Evolutionary conservation across 2,888 invertebrate genomes (phyloP).

Genomic region (Linnaemya vulpina): DNA sequence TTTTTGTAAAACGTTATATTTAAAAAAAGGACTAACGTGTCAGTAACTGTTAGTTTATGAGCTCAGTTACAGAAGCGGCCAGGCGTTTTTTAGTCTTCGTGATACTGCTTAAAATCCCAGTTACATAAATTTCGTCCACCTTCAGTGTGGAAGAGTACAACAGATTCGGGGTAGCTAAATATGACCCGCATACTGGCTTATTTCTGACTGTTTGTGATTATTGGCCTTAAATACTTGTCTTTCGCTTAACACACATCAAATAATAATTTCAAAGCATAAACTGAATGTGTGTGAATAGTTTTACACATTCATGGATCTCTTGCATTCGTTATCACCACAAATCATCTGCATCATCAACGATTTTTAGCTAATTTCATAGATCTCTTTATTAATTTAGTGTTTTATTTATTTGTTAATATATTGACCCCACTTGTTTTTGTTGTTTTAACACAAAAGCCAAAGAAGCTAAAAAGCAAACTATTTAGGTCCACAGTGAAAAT

Average conservation of each 20-base stretch:
- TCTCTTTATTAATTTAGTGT: slow-evolving; percentile 26
- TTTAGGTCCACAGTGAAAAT: slow-evolving; percentile 66
- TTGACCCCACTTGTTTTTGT: slow-evolving; percentile 51
- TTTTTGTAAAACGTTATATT: no score
- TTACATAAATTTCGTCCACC: background rate
- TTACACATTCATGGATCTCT: slow-evolving; percentile 37
- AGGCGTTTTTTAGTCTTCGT: no score
- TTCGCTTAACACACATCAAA: slow-evolving; percentile 50
- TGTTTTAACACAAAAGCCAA: background rate
- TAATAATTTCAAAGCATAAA: slow-evolving; percentile 35
- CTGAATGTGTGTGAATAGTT: background rate
- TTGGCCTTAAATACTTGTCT: slow-evolving; percentile 51
- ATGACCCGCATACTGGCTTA: background rate
- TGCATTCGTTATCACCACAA: slow-evolving; percentile 34
- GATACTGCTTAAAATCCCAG: background rate
- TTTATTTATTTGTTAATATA: slow-evolving; percentile 44
- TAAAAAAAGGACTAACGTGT: no score
- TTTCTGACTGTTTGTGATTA: slow-evolving; percentile 21
- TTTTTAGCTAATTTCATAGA: slow-evolving; percentile 26
- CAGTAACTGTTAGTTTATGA: no score
- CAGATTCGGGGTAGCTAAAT: background rate
- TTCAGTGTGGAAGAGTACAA: background rate
- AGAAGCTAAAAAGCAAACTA: slow-evolving; percentile 17
- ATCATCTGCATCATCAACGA: slow-evolving; percentile 19
- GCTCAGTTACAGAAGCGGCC: no score